Evolutionary conservation across 2,888 invertebrate genomes (phyloP), one percentile per base, ranked within the genome.

Genomic region (Standfussiana lucernea): DNA sequence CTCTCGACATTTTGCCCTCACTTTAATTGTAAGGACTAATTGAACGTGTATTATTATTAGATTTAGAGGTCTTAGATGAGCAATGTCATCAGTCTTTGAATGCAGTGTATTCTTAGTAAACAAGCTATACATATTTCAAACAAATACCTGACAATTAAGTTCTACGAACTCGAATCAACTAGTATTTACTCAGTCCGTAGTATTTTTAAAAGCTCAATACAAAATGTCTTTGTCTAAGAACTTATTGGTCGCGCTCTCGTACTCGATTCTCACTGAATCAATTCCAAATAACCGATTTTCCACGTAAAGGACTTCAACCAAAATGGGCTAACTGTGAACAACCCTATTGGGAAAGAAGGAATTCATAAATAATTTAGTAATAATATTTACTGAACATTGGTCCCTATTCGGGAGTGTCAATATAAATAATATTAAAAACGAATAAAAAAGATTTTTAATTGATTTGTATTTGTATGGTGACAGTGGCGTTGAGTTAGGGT

Each of bases 281-380:
- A 72, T 75, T 80, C 68, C 45, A 59, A 40, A 70, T 73, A 77
- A 65, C 65, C 50, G 45, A 79, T 75, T 76, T 74, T 62, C 28
- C 32, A 47, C 56, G 45, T 73, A 83, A 67, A 65, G n/a, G n/a
- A n/a, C n/a, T n/a, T n/a, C n/a, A n/a, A n/a, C n/a, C n/a, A n/a
- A n/a, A n/a, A n/a, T n/a, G n/a, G n/a, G n/a, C n/a, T n/a, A n/a
- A n/a, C n/a, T n/a, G n/a, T n/a, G n/a, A n/a, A n/a, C n/a, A n/a
- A n/a, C n/a, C n/a, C n/a, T n/a, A n/a, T n/a, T n/a, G n/a, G n/a
- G n/a, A n/a, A n/a, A n/a, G n/a, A n/a, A n/a, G n/a, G n/a, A n/a
- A n/a, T n/a, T n/a, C n/a, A n/a, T n/a, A n/a, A n/a, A n/a, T n/a
- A n/a, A n/a, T n/a, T n/a, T n/a, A n/a, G n/a, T n/a, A n/a, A n/a